A percentile compares a stretch with the other conserved stretches of the same genome.
Evolutionary conservation across 2,797 vertebrate species (phyloP).

Genomic region (Uromys caudimaculatus): DNA sequence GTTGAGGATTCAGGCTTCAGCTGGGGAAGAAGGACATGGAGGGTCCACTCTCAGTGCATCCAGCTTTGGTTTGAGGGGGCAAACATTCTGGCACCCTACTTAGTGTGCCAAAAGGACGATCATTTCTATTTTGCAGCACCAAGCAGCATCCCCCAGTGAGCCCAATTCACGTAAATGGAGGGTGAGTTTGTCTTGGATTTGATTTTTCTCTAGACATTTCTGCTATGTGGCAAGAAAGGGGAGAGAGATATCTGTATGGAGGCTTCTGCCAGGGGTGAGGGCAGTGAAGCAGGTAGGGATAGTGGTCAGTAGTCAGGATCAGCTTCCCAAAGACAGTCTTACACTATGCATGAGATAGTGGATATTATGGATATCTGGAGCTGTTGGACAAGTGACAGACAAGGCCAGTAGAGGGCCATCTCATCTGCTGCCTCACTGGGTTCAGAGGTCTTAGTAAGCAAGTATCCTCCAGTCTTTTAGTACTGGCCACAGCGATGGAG

Average conservation of each 20-base stretch:
- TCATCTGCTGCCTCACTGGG: background rate
- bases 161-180: slow-evolving; percentile 57
- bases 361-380: background rate
- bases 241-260: background rate
- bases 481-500: background rate
- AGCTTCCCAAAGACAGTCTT: background rate
- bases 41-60: no score
- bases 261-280: background rate
- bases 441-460: background rate
- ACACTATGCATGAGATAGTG: background rate
- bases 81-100: slow-evolving; percentile 1
- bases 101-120: background rate
- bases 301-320: fast-evolving
- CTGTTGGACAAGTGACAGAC: background rate
- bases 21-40: background rate
- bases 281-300: fast-evolving
- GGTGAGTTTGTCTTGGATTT: slow-evolving; percentile 27
- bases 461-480: background rate
- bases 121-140: background rate
- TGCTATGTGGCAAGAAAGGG: background rate
- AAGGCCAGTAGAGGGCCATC: background rate
- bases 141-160: slow-evolving; percentile 61
- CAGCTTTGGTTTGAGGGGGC: background rate
- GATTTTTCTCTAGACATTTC: slow-evolving; percentile 16
- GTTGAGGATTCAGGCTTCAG: background rate